These are phyloP conservation scores for Lepetodrilus schrolli DNA, from an alignment of 2,888 invertebrate species.

Conservation along the genomic window DNA sequence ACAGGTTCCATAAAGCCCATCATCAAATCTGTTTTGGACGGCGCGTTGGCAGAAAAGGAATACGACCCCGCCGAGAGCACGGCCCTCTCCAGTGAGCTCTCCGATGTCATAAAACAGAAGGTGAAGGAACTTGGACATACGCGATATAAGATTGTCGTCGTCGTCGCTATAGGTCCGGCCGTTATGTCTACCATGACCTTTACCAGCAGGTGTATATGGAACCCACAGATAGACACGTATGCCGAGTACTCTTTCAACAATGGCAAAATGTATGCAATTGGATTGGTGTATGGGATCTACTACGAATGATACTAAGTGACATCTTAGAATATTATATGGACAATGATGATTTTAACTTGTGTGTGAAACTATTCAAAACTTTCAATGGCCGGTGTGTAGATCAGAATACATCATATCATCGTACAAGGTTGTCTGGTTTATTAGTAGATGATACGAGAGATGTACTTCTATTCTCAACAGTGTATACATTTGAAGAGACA, in stretches of 20 bases:
- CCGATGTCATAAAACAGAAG: conserved; percentile 61
- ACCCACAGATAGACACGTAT: conserved; percentile 60
- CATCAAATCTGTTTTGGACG: conserved; percentile 51
- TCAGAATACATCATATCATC: too few species aligned
- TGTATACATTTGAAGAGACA: too few species aligned
- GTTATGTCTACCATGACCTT: conserved; percentile 53
- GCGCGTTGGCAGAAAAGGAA: conserved; percentile 45
- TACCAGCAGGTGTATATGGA: conserved; percentile 67
- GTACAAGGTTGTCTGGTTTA: too few species aligned
- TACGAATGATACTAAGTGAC: conserved; percentile 60
- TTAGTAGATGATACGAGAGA: too few species aligned
- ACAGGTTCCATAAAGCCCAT: conserved; percentile 47
- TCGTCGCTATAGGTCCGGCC: conserved; percentile 60
- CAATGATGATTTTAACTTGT: too few species aligned
- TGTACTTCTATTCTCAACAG: too few species aligned
- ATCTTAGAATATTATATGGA: too few species aligned
- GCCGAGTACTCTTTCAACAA: conserved; percentile 60
- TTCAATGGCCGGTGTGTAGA: too few species aligned
- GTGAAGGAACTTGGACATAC: conserved; percentile 57
- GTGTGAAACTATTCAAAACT: too few species aligned
- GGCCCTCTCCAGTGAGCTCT: conserved; percentile 48
- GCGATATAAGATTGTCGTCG: conserved; percentile 61
- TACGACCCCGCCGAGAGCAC: conserved; percentile 59
- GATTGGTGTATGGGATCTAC: conserved; percentile 63
- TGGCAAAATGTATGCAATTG: conserved; percentile 58